phyloP scores from a whole-genome alignment of 2,888 invertebrate genomes.

The Drepanosiphum platanoidis region DNA sequence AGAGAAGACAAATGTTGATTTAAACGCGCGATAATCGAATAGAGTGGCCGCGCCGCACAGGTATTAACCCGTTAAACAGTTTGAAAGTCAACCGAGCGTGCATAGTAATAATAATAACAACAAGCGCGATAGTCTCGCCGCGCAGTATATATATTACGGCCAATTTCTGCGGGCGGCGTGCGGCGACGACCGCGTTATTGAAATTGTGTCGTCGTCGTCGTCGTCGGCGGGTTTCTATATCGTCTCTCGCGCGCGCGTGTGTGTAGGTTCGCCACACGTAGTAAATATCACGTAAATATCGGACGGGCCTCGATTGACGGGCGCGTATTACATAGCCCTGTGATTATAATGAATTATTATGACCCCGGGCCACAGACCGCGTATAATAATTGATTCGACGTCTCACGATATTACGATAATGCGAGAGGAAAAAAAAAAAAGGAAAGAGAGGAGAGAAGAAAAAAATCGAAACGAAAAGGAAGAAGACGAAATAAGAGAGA shows the following conservation, averaged over 20 bases:
- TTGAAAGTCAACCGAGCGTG: constrained; percentile 19
- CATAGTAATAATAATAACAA: too few relatives aligned
- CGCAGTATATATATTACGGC: too few relatives aligned
- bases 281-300: constrained; percentile 46
- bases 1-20: constrained; percentile 14
- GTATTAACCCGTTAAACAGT: background rate
- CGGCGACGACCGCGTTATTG: background rate
- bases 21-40: background rate
- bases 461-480: background rate
- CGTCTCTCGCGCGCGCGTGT: background rate
- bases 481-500: background rate
- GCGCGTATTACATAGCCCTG: too few relatives aligned
- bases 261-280: background rate
- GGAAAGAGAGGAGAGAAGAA: background rate
- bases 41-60: background rate
- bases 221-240: background rate
- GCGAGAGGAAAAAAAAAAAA: background rate
- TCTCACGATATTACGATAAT: background rate
- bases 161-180: too few relatives aligned
- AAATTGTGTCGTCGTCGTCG: constrained; percentile 22
- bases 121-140: too few relatives aligned
- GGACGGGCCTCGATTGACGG: constrained; percentile 34
- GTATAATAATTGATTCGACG: constrained; percentile 41
- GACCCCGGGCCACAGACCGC: constrained; percentile 6
- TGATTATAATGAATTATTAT: constrained; percentile 54